Evolutionary conservation across 2,113 vertebrate genomes (phyloP).

Genomic region (Accipiter cooperii): DNA sequence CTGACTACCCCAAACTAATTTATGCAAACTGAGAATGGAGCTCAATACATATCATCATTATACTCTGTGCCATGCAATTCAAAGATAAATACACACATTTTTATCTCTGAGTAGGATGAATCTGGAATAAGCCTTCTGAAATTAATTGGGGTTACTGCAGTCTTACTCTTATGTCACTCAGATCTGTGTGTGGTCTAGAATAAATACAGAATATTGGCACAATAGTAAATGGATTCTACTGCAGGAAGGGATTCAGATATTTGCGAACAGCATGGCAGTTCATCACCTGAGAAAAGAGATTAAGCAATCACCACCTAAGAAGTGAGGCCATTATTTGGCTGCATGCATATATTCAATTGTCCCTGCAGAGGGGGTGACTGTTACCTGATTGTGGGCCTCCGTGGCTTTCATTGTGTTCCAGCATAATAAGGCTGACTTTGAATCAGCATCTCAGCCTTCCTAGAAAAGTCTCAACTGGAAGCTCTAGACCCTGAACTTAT

Average conservation of each 20-base stretch:
- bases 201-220: neutral
- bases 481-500: neutral
- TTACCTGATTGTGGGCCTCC: neutral
- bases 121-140: neutral
- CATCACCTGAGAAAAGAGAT: neutral
- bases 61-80: neutral
- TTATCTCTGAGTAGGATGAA: neutral
- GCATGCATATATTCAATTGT: neutral
- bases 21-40: neutral
- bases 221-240: neutral
- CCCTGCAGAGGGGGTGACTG: neutral
- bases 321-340: neutral
- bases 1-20: neutral
- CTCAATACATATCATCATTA: neutral
- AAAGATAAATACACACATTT: neutral
- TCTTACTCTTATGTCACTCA: neutral
- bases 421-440: neutral
- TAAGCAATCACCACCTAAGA: neutral
- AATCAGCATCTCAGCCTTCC: neutral
- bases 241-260: neutral
- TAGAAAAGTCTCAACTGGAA: neutral
- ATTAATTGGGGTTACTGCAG: constrained; percentile 24
- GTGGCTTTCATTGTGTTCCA: neutral
- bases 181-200: neutral
- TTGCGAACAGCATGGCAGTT: neutral